Conservation (phyloP, 2,888 invertebrate species). For the Balanococcus diminutus region DNA sequence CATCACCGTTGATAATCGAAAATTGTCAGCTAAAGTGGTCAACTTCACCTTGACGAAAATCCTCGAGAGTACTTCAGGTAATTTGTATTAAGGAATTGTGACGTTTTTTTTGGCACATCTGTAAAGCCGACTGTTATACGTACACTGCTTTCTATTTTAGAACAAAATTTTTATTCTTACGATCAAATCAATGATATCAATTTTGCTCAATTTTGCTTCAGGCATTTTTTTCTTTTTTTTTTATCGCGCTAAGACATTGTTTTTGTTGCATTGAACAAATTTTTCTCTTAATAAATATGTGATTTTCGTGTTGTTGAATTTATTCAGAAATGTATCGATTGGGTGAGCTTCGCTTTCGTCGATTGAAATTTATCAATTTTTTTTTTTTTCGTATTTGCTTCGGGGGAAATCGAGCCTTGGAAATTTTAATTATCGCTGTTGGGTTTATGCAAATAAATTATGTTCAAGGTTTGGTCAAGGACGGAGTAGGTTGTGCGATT, state of each 20-base stretch:
- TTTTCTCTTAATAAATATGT: conserved; percentile 34
- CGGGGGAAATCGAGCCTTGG: background rate
- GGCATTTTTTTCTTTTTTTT: conserved; percentile 1
- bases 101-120: background rate
- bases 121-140: background rate
- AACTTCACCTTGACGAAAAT: conserved; percentile 52
- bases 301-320: conserved; percentile 19
- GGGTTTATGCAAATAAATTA: background rate
- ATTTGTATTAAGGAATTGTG: conserved; percentile 45
- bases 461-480: background rate
- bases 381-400: background rate
- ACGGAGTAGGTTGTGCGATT: background rate
- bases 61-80: conserved; percentile 55
- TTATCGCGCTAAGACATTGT: background rate
- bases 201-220: conserved; percentile 12
- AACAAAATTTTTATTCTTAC: background rate
- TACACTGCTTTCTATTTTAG: conserved; percentile 2
- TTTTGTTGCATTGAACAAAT: conserved; percentile 2
- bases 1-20: conserved; percentile 49
- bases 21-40: conserved; percentile 23
- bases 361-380: background rate
- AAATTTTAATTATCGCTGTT: background rate
- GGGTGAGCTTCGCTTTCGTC: background rate
- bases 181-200: conserved; percentile 1
- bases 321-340: background rate